phyloP scores from a whole-genome alignment of 2,113 vertebrate species.

The Stigmatopora nigra region DNA sequence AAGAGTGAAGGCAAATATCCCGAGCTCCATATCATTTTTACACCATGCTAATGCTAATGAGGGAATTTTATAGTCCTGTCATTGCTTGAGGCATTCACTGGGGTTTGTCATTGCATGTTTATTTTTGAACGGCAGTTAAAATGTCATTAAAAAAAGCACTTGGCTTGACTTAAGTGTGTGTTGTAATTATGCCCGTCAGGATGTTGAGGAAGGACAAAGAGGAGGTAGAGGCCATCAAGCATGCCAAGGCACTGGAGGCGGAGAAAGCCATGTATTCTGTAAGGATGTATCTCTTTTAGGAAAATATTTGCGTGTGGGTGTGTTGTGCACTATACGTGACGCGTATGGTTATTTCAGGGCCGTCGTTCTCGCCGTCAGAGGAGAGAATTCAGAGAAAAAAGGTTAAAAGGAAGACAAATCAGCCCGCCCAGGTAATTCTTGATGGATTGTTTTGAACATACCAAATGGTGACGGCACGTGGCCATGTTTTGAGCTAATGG shows the following conservation, averaged over 20 bases:
- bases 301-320: background rate
- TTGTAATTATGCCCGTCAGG: conserved; percentile 56
- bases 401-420: conserved; percentile 90
- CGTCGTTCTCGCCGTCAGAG: conserved; percentile 88
- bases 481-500: too few relatives aligned
- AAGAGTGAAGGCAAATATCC: too few relatives aligned
- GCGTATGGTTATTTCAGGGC: conserved; percentile 65
- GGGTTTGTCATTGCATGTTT: background rate
- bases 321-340: background rate
- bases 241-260: conserved; percentile 91
- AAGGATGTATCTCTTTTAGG: conserved; percentile 40
- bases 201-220: conserved; percentile 97
- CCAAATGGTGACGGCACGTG: too few relatives aligned
- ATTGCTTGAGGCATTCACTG: background rate
- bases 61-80: background rate
- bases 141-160: background rate
- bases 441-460: too few relatives aligned
- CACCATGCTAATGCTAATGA: background rate
- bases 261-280: conserved; percentile 99
- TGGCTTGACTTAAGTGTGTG: background rate
- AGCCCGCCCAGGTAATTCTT: conserved; percentile 85
- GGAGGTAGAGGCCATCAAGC: conserved; percentile 93
- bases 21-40: background rate
- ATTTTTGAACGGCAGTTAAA: background rate
- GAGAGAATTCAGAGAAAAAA: conserved; percentile 91